Base-by-base conservation (phyloP, 2,888 invertebrate species). In the Pseudococcus jackbeardsleyi region DNA sequence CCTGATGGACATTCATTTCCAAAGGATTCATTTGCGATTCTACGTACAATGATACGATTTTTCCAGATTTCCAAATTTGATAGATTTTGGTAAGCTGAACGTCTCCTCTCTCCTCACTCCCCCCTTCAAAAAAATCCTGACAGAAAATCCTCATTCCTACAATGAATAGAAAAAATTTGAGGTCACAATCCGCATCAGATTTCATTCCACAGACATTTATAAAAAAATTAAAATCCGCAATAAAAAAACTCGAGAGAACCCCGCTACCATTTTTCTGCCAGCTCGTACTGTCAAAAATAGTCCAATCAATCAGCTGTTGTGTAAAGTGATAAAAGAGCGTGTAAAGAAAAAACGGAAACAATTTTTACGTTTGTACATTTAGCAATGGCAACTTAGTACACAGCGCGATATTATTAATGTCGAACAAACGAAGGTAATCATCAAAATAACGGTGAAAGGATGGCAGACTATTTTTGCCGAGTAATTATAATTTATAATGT, bases 401-500 rank as follows among this genome's bases (percentile, higher is more conserved):
- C 17, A n/a, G 39, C 42, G 48, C 22, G 39, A 33, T n/a, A 33
- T 59, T 85, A 42, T 39, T 85, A 59, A 59, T 64, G 54, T 64
- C 64, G 85, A 59, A 85, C 64, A 64, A 64, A 19, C 39, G 85
- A 85, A 85, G 85, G 85, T 85, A 85, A 85, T 85, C 64, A 85
- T 85, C 59, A 54, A 59, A 39, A 59, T 54, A 33, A 54, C 54
- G 54, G 64, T 42, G 85, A 85, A 64, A 59, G 50, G 59, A 85
- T 39, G 84, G 64, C 64, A 39, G 59, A 46, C 85, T 85, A 85
- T 85, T 85, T 85, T 85, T 54, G 85, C 42, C 33, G 59, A 85
- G 39, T 85, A 85, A 85, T 85, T 59, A 85, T 85, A 59, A 86
- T 86, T 86, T 86, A 86, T 54, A 42, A 85, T 48, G 86, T 86